Evolutionary conservation across 64 coral and sea anemone species (phyloP).

Genomic region (Montipora sp.): DNA sequence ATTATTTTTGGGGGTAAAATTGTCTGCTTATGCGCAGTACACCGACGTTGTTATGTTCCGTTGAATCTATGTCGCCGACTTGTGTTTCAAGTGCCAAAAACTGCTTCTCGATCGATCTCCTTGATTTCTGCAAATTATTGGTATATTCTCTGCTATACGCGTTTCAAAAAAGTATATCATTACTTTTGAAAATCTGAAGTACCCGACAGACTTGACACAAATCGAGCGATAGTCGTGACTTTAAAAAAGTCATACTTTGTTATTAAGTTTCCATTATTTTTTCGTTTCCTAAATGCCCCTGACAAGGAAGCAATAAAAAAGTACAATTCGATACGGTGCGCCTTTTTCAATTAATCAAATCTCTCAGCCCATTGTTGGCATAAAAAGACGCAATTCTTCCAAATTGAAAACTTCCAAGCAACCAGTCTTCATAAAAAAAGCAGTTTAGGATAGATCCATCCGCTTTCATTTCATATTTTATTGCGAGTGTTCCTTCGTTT

Average conservation of each 20-base stretch:
- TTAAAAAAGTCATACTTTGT: background rate
- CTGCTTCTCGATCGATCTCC: too few species aligned
- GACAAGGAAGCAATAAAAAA: background rate
- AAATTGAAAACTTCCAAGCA: background rate
- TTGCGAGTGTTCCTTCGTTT: background rate
- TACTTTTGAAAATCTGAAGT: too few species aligned
- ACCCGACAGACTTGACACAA: background rate
- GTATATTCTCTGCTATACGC: too few species aligned
- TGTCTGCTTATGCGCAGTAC: background rate
- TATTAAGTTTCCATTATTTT: background rate
- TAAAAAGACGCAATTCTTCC: background rate
- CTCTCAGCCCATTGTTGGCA: background rate
- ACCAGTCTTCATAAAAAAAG: background rate
- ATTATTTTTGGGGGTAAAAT: background rate
- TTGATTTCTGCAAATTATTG: background rate
- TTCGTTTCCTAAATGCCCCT: background rate
- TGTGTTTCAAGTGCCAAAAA: too few species aligned
- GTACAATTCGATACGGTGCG: background rate
- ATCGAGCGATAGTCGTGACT: background rate
- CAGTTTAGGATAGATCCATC: background rate
- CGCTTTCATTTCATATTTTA: background rate
- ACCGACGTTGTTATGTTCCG: too few species aligned
- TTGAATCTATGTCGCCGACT: too few species aligned
- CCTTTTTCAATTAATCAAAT: background rate
- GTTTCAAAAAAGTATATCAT: too few species aligned